phyloP scores from a whole-genome alignment of 2,797 vertebrate species.

The Eulemur rubriventer region DNA sequence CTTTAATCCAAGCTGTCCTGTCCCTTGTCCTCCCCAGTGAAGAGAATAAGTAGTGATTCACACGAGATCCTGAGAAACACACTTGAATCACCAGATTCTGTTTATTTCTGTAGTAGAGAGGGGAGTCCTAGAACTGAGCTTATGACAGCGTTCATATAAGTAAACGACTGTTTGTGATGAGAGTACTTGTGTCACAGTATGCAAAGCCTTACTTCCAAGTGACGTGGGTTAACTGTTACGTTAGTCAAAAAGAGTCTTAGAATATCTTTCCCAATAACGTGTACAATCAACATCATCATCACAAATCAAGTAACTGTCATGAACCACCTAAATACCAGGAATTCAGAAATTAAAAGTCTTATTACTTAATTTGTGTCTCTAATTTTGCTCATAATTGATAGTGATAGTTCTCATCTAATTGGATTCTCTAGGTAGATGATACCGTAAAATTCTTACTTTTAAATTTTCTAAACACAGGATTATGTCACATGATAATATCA shows the following conservation, averaged over 20 bases:
- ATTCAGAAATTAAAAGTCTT: not conserved
- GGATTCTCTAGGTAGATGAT: not conserved
- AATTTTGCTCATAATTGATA: not conserved
- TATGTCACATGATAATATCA: not conserved
- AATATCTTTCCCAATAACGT: not conserved
- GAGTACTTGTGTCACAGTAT: fast-evolving
- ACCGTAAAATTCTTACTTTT: not conserved
- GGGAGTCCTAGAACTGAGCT: not conserved
- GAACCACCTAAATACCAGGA: not conserved
- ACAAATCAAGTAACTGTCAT: not conserved
- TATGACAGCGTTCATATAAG: fast-evolving
- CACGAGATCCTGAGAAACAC: not conserved
- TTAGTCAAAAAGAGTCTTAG: not conserved
- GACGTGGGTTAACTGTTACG: not conserved
- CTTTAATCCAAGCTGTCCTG: conserved; percentile 42
- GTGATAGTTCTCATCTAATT: not conserved
- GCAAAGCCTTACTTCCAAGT: fast-evolving
- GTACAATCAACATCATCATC: not conserved
- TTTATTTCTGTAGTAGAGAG: not conserved
- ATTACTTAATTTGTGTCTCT: fast-evolving
- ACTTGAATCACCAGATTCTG: not conserved
- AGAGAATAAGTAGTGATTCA: conserved; percentile 35
- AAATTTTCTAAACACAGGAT: not conserved
- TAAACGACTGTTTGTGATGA: not conserved
- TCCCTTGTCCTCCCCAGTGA: not conserved